phyloP scores from a whole-genome alignment of 2,888 invertebrate genomes.

The Zygothrica quintamaculata region DNA sequence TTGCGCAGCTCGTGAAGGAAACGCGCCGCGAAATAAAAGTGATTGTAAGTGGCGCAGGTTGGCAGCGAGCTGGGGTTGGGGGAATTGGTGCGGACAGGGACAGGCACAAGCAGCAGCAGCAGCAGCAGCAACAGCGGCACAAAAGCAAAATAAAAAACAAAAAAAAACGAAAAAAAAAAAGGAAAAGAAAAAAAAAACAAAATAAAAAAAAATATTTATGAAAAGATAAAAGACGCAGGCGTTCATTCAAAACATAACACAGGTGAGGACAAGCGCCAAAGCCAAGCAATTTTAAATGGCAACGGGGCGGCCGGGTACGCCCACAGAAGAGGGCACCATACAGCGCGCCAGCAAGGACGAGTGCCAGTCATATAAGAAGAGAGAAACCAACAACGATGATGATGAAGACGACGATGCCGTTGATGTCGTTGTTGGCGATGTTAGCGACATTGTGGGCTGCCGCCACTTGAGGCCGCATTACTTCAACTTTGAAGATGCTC shows the following conservation, averaged over 20 bases:
- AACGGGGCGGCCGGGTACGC: constrained; percentile 41
- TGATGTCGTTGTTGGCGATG: constrained; percentile 1
- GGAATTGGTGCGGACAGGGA: background rate
- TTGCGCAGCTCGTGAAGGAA: constrained; percentile 31
- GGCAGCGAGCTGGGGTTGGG: constrained; percentile 1
- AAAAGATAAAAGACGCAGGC: constrained; percentile 78
- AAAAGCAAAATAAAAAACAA: constrained; percentile 42
- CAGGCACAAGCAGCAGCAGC: background rate
- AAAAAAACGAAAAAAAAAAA: constrained; percentile 15
- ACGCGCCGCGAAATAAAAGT: constrained; percentile 72
- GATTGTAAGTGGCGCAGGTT: constrained; percentile 70
- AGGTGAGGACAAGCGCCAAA: constrained; percentile 76
- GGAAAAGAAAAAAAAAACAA: background rate
- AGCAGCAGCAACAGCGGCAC: constrained; percentile 24
- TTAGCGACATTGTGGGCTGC: constrained; percentile 31
- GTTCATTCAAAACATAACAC: constrained; percentile 78
- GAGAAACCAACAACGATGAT: constrained; percentile 1
- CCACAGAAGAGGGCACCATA: constrained; percentile 21
- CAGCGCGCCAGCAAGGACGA: constrained; percentile 23
- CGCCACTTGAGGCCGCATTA: constrained; percentile 80
- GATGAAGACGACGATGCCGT: background rate
- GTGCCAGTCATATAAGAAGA: background rate
- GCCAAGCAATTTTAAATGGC: constrained; percentile 76
- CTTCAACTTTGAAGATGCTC: constrained; percentile 81
- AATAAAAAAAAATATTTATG: constrained; percentile 59